A percentile compares a stretch with the other conserved stretches of the same genome.
Evolutionary conservation across 2,797 vertebrate genomes (phyloP).

Genomic region (Enoplosus armatus): DNA sequence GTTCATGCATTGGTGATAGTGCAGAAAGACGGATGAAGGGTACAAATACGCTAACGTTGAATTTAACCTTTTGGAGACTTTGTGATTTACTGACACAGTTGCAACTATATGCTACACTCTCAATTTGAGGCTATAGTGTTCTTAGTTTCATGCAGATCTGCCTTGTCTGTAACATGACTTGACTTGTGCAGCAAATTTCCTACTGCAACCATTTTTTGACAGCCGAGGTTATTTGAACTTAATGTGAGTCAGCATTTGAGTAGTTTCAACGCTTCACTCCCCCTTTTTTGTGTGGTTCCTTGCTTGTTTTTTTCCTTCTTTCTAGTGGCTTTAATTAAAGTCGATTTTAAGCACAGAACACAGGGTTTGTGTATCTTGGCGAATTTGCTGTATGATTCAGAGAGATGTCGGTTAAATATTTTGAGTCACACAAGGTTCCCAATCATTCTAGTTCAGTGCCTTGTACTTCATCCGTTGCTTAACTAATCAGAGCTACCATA

Average conservation of each 20-base stretch:
- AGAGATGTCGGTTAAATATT: not conserved
- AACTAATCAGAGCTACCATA: not conserved
- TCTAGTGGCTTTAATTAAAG: not conserved
- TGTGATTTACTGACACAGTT: not conserved
- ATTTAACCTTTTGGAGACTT: not conserved
- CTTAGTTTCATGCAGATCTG: not conserved
- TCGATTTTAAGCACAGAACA: too few relatives aligned
- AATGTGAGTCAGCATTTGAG: not conserved
- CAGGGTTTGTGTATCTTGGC: not conserved
- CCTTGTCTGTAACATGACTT: not conserved
- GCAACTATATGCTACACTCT: not conserved
- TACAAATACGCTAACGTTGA: not conserved
- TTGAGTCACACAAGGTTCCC: not conserved
- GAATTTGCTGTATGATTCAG: not conserved
- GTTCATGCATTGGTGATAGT: not conserved
- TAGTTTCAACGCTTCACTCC: not conserved
- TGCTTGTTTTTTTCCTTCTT: not conserved
- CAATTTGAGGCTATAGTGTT: not conserved
- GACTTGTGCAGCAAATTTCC: not conserved
- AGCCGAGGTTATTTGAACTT: not conserved
- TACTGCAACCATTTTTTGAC: not conserved
- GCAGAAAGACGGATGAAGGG: constrained; percentile 5
- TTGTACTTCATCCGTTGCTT: not conserved
- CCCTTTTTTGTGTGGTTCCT: not conserved
- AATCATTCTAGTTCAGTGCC: too few relatives aligned